Conservation (phyloP, 2,797 vertebrate species). For the Macroramphosus scolopax region DNA sequence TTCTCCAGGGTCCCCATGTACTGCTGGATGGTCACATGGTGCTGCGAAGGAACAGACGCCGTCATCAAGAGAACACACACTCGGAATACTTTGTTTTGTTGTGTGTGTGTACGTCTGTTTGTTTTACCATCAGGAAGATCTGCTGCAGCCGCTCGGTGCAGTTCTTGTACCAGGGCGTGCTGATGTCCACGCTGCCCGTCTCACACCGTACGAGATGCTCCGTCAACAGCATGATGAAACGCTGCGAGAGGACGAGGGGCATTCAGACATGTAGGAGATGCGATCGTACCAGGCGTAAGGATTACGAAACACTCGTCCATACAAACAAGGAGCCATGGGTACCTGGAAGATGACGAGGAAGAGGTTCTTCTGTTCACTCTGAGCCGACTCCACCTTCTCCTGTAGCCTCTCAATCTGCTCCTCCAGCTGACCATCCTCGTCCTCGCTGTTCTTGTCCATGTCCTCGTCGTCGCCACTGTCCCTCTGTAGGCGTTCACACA, state of each 20-base stretch:
- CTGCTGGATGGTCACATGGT: slow-evolving; percentile 96
- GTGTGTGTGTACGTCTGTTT: too few relatives aligned
- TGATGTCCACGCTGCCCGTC: slow-evolving; percentile 88
- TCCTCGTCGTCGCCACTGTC: slow-evolving; percentile 87
- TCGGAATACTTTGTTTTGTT: too few relatives aligned
- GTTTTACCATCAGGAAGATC: slow-evolving; percentile 91
- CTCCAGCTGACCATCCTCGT: slow-evolving; percentile 92
- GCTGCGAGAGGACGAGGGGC: slow-evolving; percentile 68
- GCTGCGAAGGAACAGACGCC: slow-evolving; percentile 72
- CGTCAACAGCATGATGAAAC: slow-evolving; percentile 98
- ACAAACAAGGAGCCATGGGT: background rate
- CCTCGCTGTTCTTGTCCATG: slow-evolving; percentile 91
- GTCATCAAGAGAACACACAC: too few relatives aligned
- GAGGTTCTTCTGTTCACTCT: slow-evolving; percentile 98
- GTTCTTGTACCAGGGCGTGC: slow-evolving; percentile 96
- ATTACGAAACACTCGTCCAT: too few relatives aligned
- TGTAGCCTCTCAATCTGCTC: slow-evolving; percentile 96
- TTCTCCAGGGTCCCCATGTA: slow-evolving; percentile 99
- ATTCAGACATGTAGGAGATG: background rate
- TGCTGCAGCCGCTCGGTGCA: slow-evolving; percentile 95
- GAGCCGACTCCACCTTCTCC: slow-evolving; percentile 96
- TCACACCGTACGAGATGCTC: slow-evolving; percentile 97
- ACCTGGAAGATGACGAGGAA: slow-evolving; percentile 99
- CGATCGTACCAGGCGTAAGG: background rate
- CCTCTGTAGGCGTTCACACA: slow-evolving; percentile 53